Conservation (phyloP, 92 coral and sea anemone species). For the Phenganax subtilis region DNA sequence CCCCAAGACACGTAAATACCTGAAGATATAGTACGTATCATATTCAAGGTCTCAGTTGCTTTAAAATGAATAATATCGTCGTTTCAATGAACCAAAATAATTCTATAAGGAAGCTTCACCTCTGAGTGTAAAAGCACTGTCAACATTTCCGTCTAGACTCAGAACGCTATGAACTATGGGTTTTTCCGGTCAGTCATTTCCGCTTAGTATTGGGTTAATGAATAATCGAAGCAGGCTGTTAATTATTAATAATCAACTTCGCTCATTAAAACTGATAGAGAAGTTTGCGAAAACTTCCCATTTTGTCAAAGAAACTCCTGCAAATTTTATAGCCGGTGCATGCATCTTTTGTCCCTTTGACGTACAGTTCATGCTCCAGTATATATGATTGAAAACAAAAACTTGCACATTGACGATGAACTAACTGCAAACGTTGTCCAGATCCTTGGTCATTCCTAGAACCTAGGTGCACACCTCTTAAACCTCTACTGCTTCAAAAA, state of each 20-base stretch:
- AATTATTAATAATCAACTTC: background rate
- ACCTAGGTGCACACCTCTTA: no score
- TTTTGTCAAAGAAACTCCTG: no score
- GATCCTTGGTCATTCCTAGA: no score
- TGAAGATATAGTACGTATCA: constrained; percentile 7
- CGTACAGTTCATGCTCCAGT: no score
- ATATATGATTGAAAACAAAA: no score
- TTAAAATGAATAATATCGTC: background rate
- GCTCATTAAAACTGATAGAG: background rate
- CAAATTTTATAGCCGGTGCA: no score
- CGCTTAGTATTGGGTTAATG: constrained; percentile 22
- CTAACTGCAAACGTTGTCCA: no score
- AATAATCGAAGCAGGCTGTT: background rate
- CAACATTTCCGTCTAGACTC: constrained; percentile 34
- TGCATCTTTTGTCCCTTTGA: no score
- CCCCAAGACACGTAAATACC: background rate
- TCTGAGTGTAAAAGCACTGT: background rate
- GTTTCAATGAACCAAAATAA: constrained; percentile 11
- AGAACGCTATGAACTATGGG: constrained; percentile 41
- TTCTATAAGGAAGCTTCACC: background rate
- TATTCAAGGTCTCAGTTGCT: background rate
- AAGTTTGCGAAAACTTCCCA: no score
- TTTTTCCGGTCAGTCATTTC: background rate
- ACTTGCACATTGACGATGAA: no score
- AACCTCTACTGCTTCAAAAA: no score